These are phyloP conservation scores for Latheticus oryzae DNA, from an alignment of 2,888 invertebrate species.

Conservation along the genomic window DNA sequence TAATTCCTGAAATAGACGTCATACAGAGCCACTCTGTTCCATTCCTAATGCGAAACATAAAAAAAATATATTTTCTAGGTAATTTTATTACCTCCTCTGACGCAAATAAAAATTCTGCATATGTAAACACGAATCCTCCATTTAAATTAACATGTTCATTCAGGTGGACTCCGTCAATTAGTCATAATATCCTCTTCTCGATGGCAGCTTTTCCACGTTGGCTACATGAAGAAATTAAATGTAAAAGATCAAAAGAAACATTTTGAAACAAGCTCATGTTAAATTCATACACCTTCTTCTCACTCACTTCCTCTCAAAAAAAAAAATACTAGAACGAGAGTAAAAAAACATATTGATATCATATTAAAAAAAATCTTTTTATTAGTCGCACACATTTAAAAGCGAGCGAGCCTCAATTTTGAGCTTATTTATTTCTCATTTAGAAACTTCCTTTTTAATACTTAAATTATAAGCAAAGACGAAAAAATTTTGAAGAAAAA, in stretches of 20 bases:
- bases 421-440: constrained; percentile 38
- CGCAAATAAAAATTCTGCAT: too few species aligned
- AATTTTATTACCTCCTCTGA: too few species aligned
- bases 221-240: constrained; percentile 26
- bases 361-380: constrained; percentile 24
- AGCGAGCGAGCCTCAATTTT: constrained; percentile 11
- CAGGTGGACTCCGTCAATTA: constrained; percentile 29
- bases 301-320: too few species aligned
- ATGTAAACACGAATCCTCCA: too few species aligned
- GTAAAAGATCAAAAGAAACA: constrained; percentile 30
- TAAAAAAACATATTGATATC: constrained; percentile 21
- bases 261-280: constrained; percentile 28
- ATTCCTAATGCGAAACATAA: too few species aligned
- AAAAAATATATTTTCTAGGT: too few species aligned
- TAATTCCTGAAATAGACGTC: too few species aligned
- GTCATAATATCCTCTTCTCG: constrained; percentile 19
- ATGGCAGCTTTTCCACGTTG: constrained; percentile 26
- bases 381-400: constrained; percentile 14
- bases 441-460: constrained; percentile 38
- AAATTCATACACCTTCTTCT: constrained; percentile 33
- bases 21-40: too few species aligned
- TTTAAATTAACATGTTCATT: constrained; percentile 17
- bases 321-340: constrained; percentile 10
- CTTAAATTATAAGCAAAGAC: constrained; percentile 21
- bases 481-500: too few species aligned